Evolutionary conservation across 2,797 vertebrate species (phyloP).

Genomic region (Crocidura indochinensis): DNA sequence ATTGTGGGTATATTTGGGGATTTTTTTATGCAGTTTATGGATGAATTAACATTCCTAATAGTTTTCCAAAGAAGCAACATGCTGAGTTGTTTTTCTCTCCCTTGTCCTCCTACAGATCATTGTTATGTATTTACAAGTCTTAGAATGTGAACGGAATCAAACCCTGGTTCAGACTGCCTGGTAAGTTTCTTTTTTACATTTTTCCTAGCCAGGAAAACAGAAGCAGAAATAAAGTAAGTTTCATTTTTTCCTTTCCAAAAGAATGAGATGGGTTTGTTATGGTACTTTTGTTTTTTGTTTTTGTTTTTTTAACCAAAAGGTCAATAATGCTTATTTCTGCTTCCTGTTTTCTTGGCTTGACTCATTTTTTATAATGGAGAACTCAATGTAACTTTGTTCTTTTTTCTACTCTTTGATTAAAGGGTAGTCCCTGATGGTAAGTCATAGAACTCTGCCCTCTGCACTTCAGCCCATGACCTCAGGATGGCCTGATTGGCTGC

Average conservation of each 20-base stretch:
- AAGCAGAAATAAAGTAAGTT: conserved; percentile 93
- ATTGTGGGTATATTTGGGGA: conserved; percentile 26
- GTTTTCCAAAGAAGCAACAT: background rate
- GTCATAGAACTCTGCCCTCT: conserved; percentile 99
- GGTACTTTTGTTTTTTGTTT: conserved; percentile 80
- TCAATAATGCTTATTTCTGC: conserved; percentile 92
- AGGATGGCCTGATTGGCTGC: conserved; percentile 99
- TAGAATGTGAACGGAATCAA: conserved; percentile 99
- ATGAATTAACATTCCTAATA: conserved; percentile 43
- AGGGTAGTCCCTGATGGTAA: conserved; percentile 99
- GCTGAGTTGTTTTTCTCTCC: conserved; percentile 65
- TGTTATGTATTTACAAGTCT: conserved; percentile 99
- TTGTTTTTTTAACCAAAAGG: conserved; percentile 83
- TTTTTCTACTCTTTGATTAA: conserved; percentile 99
- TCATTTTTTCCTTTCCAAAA: conserved; percentile 88
- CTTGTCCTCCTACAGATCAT: conserved; percentile 93
- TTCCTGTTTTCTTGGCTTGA: conserved; percentile 94
- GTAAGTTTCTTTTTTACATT: conserved; percentile 93
- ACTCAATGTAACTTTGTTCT: conserved; percentile 99
- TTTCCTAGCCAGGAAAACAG: conserved; percentile 92
- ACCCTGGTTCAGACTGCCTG: conserved; percentile 99
- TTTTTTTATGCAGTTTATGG: conserved; percentile 4
- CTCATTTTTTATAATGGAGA: conserved; percentile 91
- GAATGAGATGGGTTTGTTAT: conserved; percentile 87
- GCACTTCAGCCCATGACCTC: conserved; percentile 99